phyloP scores from a whole-genome alignment of 2,888 invertebrate genomes.

The Dynastes tityus region DNA sequence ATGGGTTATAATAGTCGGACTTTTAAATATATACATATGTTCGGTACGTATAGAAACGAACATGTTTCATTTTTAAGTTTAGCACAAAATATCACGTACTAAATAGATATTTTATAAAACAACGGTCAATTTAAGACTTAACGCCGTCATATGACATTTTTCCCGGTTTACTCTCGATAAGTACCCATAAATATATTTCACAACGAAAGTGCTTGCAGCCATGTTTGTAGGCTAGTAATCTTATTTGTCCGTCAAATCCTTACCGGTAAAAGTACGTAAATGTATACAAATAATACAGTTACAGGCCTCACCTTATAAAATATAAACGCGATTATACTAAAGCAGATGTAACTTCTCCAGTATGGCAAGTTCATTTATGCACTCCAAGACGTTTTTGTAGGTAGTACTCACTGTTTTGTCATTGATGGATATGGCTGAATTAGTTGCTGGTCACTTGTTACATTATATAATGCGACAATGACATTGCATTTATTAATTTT shows the following conservation, averaged over 20 bases:
- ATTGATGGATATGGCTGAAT: constrained; percentile 23
- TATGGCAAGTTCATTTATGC: constrained; percentile 44
- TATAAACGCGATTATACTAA: constrained; percentile 43
- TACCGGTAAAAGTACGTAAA: constrained; percentile 43
- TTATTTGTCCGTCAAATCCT: constrained; percentile 44
- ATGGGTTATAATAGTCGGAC: constrained; percentile 25
- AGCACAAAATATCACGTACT: constrained; percentile 9
- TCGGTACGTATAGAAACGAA: constrained; percentile 8
- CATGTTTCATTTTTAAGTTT: constrained; percentile 1
- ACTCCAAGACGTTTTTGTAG: constrained; percentile 39
- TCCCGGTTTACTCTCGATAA: constrained; percentile 2
- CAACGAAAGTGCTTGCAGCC: constrained; percentile 26
- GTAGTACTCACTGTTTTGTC: constrained; percentile 22
- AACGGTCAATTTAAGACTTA: background rate
- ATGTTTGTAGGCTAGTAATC: constrained; percentile 33
- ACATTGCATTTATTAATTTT: constrained; percentile 29
- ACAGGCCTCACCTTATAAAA: constrained; percentile 45
- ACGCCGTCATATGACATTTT: background rate
- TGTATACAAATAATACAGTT: constrained; percentile 48
- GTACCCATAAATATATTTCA: constrained; percentile 12
- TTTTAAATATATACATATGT: constrained; percentile 14
- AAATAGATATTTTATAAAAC: constrained; percentile 15
- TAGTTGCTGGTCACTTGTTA: constrained; percentile 3
- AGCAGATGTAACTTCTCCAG: constrained; percentile 29
- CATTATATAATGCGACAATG: constrained; percentile 18